A percentile compares a stretch with the other conserved stretches of the same genome.
Evolutionary conservation across 2,113 vertebrate genomes (phyloP).

Genomic region (Galeopterus variegatus): DNA sequence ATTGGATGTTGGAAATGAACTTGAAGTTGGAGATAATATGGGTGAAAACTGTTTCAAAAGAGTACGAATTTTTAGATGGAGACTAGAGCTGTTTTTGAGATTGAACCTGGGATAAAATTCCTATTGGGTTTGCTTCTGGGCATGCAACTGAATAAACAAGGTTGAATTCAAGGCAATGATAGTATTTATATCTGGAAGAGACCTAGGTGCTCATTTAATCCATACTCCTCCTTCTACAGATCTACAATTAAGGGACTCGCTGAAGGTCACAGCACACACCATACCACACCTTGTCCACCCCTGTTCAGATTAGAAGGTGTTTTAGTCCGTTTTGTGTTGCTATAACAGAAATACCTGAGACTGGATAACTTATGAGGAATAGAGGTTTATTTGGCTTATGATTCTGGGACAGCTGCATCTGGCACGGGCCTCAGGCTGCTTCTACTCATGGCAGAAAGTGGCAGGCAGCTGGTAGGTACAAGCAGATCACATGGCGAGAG

Average conservation of each 20-base stretch:
- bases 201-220: not conserved
- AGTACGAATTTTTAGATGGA: not conserved
- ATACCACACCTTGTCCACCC: accelerated
- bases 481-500: no score
- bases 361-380: no score
- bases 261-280: not conserved
- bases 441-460: no score
- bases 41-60: not conserved
- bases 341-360: no score
- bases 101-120: not conserved
- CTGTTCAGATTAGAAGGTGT: not conserved
- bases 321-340: no score
- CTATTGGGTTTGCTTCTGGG: not conserved
- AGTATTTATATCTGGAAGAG: not conserved
- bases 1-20: not conserved
- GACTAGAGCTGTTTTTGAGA: not conserved
- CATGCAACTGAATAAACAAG: not conserved
- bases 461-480: no score
- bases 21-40: not conserved
- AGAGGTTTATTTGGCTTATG: no score
- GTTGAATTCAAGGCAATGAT: not conserved
- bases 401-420: no score
- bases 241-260: not conserved
- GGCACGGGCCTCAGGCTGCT: no score
- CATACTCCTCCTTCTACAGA: not conserved